These are phyloP conservation scores for Cottoperca gobio DNA, from an alignment of 2,797 vertebrate genomes.

Conservation along the genomic window DNA sequence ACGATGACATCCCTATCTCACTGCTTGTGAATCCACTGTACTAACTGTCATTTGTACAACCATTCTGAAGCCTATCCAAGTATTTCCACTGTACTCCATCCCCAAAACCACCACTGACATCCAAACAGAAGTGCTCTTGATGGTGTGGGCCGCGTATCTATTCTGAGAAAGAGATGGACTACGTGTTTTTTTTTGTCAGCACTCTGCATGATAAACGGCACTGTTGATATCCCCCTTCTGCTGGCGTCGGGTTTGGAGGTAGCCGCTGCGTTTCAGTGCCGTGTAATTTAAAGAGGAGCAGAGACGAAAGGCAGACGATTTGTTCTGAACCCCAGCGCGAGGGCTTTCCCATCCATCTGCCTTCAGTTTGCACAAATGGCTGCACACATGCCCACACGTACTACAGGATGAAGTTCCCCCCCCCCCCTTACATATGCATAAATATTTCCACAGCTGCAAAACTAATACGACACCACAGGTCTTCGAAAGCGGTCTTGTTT, in stretches of 20 bases:
- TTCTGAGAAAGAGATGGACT: slow-evolving; percentile 43
- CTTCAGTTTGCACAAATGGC: slow-evolving; percentile 38
- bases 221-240: slow-evolving; percentile 59
- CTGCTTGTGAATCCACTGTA: neutral
- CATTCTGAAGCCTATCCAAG: slow-evolving; percentile 23
- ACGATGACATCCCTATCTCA: neutral
- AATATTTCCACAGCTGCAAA: slow-evolving; percentile 47
- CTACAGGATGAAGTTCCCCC: slow-evolving; percentile 19
- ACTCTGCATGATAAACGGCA: slow-evolving; percentile 69
- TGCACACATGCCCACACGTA: slow-evolving; percentile 37
- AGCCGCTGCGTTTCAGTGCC: slow-evolving; percentile 42
- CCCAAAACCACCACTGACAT: slow-evolving; percentile 20
- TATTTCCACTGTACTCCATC: slow-evolving; percentile 3
- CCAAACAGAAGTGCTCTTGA: slow-evolving; percentile 44
- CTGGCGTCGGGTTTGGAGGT: slow-evolving; percentile 38
- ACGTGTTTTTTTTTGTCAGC: slow-evolving; percentile 55
- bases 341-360: slow-evolving; percentile 59
- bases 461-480: slow-evolving; percentile 18
- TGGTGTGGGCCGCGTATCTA: slow-evolving; percentile 44
- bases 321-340: slow-evolving; percentile 55
- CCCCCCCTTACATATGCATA: slow-evolving; percentile 37
- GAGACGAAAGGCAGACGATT: slow-evolving; percentile 68
- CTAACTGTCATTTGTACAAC: slow-evolving; percentile 4
- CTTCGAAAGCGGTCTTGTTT: slow-evolving; percentile 28
- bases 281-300: slow-evolving; percentile 71